phyloP scores from a whole-genome alignment of 2,113 vertebrate genomes.

The Acanthisitta chloris region DNA sequence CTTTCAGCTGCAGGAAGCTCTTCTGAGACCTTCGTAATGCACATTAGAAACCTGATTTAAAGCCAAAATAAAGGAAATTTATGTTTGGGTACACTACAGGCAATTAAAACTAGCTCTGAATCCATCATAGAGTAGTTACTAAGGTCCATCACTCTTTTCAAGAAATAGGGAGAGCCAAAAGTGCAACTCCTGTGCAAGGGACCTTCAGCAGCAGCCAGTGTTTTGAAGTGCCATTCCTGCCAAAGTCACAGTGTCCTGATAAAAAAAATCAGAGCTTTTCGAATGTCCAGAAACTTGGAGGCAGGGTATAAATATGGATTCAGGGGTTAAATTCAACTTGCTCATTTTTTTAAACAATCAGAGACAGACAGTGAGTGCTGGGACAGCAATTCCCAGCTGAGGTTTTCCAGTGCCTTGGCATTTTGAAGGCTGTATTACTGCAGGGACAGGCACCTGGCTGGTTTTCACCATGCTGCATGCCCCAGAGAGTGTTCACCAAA shows the following conservation, averaged over 20 bases:
- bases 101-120: neutral
- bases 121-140: neutral
- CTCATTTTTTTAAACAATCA: neutral
- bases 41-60: neutral
- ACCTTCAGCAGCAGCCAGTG: neutral
- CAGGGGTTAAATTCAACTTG: neutral
- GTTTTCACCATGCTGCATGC: neutral
- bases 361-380: neutral
- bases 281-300: neutral
- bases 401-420: neutral
- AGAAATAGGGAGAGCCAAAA: neutral
- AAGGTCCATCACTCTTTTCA: neutral
- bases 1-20: neutral
- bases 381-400: neutral
- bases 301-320: neutral
- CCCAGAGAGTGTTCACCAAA: neutral
- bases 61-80: neutral
- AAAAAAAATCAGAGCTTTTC: neutral
- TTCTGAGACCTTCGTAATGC: neutral
- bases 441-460: neutral
- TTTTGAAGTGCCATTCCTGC: neutral
- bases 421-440: neutral
- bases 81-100: neutral
- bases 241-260: neutral
- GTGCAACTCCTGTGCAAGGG: neutral